Evolutionary conservation across 2,888 invertebrate species (phyloP), one percentile per base, ranked within the genome.

Genomic region (Andrena chrysosceles): DNA sequence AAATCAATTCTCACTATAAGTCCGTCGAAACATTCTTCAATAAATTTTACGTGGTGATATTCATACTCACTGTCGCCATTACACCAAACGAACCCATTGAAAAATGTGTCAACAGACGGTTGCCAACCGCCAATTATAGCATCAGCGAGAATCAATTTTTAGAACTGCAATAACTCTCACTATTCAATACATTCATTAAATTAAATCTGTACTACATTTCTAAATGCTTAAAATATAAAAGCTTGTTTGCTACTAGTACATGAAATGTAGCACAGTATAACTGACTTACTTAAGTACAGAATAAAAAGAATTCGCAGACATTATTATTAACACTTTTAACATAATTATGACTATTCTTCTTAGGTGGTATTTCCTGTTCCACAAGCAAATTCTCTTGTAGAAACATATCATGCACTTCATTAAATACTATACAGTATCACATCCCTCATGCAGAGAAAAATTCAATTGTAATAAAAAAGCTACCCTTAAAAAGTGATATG

Each of bases 321-420:
- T 23, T 56, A 4, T 23, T 26, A 26, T 26, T 2, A 64, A 42
- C 33, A 31, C 42, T 7, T 54, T 33, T 26, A 54, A 48, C 16
- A 48, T 20, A 67, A 42, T 33, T 56, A 23, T 49, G 3, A 7
- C 49, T 33, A 2, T 60, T 13, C 5, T n/a, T 68, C 2, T 23
- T 10, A 42, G 70, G 16, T n/a, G 29, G 16, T 64, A 54, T 29
- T 59, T 42, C 8, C 23, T 56, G 10, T 56, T 56, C 0, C 10
- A 56, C 23, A 56, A 56, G 56, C 10, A 56, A 56, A 56, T 56
- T 54, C 6, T 31, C 59, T 67, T 56, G 16, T 13, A 56, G 20
- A 60, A 71, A 23, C 23, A 71, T 54, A 62, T 35, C 80, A 85
- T 85, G 85, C 85, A 75, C 59, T 49, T 67, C 26, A 71, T 35